Percentiles rank a stretch among this genome's conserved stretches.
Conservation (phyloP, 2,888 invertebrate genomes). For the Lasioglossum pauxillum region DNA sequence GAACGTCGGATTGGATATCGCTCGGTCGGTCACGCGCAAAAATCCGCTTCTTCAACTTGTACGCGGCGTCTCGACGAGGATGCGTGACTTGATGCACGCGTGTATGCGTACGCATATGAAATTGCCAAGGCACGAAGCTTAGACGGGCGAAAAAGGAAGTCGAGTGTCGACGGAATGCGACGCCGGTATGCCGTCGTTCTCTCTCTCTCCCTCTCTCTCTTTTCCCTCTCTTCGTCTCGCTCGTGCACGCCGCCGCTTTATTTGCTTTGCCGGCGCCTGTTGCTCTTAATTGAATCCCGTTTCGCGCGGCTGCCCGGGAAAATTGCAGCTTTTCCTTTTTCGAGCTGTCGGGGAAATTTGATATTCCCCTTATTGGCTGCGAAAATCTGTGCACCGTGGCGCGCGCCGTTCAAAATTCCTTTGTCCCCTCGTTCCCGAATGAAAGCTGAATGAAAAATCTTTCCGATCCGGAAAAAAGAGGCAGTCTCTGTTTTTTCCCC, state of each 20-base stretch:
- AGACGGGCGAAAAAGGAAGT: constrained; percentile 44
- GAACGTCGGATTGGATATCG: constrained; percentile 61
- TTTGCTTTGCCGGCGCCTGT: constrained; percentile 16
- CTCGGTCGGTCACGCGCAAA: constrained; percentile 29
- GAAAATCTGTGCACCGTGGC: not conserved
- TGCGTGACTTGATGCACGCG: constrained; percentile 40
- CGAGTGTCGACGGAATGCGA: constrained; percentile 46
- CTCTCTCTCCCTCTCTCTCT: not conserved
- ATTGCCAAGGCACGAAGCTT: constrained; percentile 47
- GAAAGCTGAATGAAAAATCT: constrained; percentile 7
- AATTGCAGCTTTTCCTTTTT: constrained; percentile 2
- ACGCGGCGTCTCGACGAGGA: constrained; percentile 20
- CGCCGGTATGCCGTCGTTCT: constrained; percentile 13
- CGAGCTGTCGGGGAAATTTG: constrained; percentile 18
- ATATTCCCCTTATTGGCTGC: constrained; percentile 5
- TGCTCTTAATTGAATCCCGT: constrained; percentile 28
- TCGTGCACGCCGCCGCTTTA: not conserved
- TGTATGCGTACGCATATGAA: constrained; percentile 42
- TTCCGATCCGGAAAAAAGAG: not conserved
- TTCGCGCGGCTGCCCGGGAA: not conserved
- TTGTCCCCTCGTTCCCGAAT: not conserved
- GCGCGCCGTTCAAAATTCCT: constrained; percentile 11
- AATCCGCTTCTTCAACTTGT: constrained; percentile 29
- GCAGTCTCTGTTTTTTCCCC: not conserved
- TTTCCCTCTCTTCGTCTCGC: not conserved